These are phyloP conservation scores for Pachydiplax longipennis DNA, from an alignment of 2,888 invertebrate genomes.

Conservation along the genomic window DNA sequence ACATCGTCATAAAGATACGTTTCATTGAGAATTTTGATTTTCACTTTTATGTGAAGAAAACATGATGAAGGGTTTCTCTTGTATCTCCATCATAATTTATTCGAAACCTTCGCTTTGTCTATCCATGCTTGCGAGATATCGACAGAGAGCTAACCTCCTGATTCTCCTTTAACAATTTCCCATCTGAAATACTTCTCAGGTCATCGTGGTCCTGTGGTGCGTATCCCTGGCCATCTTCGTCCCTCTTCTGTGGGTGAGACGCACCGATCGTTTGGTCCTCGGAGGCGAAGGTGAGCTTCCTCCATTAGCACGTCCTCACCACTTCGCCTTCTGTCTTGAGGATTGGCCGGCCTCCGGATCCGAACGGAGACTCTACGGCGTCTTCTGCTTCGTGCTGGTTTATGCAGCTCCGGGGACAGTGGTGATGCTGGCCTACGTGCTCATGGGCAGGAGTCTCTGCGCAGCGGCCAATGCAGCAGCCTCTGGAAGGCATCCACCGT, in stretches of 20 bases:
- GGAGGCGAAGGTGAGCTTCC: conserved; percentile 52
- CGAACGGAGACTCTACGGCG: conserved; percentile 69
- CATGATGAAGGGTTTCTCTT: too few relatives aligned
- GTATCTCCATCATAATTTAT: too few relatives aligned
- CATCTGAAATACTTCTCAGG: conserved; percentile 51
- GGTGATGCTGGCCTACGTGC: conserved; percentile 64
- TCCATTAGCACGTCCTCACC: conserved; percentile 52
- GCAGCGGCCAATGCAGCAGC: conserved; percentile 72
- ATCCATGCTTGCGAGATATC: too few relatives aligned
- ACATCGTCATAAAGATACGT: too few relatives aligned
- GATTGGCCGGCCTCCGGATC: conserved; percentile 67
- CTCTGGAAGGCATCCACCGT: conserved; percentile 79
- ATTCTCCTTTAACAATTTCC: not conserved
- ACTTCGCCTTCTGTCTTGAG: conserved; percentile 70
- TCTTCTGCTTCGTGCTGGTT: conserved; percentile 75
- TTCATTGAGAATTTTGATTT: too few relatives aligned
- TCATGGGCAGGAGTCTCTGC: conserved; percentile 75
- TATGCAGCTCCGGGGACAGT: conserved; percentile 74
- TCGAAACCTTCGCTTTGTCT: too few relatives aligned
- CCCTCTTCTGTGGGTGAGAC: conserved; percentile 67
- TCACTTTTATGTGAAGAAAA: too few relatives aligned
- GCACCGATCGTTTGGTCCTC: conserved; percentile 54
- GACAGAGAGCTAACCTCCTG: too few relatives aligned
- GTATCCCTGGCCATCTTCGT: conserved; percentile 72
- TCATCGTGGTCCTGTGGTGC: conserved; percentile 71